phyloP scores from a whole-genome alignment of 2,888 invertebrate species.

The Drosophila prolongata region DNA sequence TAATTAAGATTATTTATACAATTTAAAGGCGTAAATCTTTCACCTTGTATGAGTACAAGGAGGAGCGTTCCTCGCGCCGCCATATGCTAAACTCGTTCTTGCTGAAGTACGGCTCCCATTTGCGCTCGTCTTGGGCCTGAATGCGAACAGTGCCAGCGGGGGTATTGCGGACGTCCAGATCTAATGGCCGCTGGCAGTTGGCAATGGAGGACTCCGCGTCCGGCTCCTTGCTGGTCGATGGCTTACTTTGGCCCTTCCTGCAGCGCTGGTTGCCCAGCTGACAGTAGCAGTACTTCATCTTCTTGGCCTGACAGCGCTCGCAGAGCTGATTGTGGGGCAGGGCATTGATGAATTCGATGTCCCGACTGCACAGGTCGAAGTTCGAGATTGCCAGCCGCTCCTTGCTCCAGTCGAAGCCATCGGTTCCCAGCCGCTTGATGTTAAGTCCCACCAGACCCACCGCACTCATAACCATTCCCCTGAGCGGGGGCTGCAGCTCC shows the following conservation, averaged over 20 bases:
- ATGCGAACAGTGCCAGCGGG: constrained; percentile 57
- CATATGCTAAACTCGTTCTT: constrained; percentile 92
- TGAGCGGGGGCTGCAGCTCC: constrained; percentile 84
- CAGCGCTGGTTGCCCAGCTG: constrained; percentile 72
- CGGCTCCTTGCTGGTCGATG: constrained; percentile 25
- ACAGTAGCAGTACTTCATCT: constrained; percentile 81
- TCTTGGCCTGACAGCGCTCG: constrained; percentile 71
- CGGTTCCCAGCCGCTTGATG: constrained; percentile 82
- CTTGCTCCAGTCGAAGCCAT: constrained; percentile 87
- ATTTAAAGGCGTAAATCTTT: background rate
- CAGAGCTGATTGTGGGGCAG: constrained; percentile 86
- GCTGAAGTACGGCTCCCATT: constrained; percentile 90
- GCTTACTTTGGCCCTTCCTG: constrained; percentile 51
- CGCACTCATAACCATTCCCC: constrained; percentile 86
- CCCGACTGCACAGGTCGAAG: constrained; percentile 86
- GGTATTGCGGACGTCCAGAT: constrained; percentile 30
- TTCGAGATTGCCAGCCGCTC: constrained; percentile 87
- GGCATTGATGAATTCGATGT: constrained; percentile 86
- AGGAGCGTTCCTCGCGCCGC: constrained; percentile 89
- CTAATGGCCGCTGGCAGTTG: constrained; percentile 83
- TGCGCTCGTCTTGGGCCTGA: constrained; percentile 64
- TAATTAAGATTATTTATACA: background rate
- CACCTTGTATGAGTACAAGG: constrained; percentile 92
- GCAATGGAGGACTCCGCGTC: constrained; percentile 75
- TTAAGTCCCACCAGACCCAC: constrained; percentile 86